Conservation (phyloP, 2,888 invertebrate genomes). For the Acanthococcus lagerstroemiae region DNA sequence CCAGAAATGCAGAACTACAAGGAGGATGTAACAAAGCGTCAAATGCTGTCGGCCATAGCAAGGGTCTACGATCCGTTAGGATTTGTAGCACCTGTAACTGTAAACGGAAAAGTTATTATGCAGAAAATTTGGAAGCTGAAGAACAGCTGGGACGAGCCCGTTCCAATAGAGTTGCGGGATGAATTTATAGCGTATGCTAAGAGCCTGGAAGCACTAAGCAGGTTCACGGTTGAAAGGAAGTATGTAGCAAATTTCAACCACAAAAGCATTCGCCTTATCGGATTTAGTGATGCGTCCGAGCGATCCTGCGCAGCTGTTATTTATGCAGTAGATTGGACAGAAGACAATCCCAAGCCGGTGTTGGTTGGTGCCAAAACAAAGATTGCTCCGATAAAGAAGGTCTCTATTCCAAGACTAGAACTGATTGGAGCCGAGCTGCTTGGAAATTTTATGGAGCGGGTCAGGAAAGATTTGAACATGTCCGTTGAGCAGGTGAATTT, state of each 20-base stretch:
- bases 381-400: neutral
- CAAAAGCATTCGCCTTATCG: neutral
- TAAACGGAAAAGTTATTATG: neutral
- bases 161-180: too few relatives aligned
- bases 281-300: neutral
- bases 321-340: neutral
- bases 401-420: neutral
- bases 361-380: too few relatives aligned
- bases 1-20: neutral
- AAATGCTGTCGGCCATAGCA: neutral
- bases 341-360: too few relatives aligned
- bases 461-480: neutral
- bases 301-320: neutral
- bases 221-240: too few relatives aligned
- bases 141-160: too few relatives aligned
- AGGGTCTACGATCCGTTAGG: neutral
- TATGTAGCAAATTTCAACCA: too few relatives aligned
- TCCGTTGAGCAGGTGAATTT: neutral
- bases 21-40: constrained; percentile 28
- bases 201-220: too few relatives aligned
- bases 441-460: neutral
- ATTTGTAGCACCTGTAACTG: too few relatives aligned
- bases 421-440: too few relatives aligned
- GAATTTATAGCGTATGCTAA: too few relatives aligned
- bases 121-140: neutral